A percentile compares a stretch with the other conserved stretches of the same genome.
Conservation (phyloP, 1,140 invertebrate genomes). For the Drosophila varians region DNA sequence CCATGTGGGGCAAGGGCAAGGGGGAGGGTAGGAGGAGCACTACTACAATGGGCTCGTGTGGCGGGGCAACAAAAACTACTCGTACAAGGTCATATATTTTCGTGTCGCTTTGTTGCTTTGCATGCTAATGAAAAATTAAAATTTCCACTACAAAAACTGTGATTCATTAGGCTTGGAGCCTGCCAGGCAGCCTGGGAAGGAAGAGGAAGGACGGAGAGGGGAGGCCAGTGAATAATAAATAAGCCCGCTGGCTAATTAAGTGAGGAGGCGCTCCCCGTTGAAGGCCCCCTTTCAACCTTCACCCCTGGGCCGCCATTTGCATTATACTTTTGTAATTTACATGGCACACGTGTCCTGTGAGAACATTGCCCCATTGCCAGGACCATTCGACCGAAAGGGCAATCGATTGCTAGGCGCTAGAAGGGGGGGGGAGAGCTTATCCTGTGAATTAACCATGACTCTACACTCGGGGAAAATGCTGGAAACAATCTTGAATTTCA, state of each 20-base stretch:
- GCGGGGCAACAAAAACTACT: slow-evolving; percentile 52
- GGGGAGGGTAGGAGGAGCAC: no score
- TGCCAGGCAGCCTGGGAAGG: neutral
- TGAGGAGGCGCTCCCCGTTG: slow-evolving; percentile 45
- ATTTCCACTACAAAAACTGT: slow-evolving; percentile 79
- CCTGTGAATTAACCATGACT: slow-evolving; percentile 67
- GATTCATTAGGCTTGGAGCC: slow-evolving; percentile 74
- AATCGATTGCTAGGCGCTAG: slow-evolving; percentile 55
- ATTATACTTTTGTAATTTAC: slow-evolving; percentile 79
- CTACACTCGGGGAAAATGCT: neutral
- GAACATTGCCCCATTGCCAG: slow-evolving; percentile 57
- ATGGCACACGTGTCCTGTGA: slow-evolving; percentile 68
- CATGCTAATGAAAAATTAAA: slow-evolving; percentile 81
- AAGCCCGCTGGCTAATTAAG: slow-evolving; percentile 77
- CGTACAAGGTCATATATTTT: slow-evolving; percentile 76
- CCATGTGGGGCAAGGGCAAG: slow-evolving; percentile 18
- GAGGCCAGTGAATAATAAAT: slow-evolving; percentile 79
- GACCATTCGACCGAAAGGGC: slow-evolving; percentile 56
- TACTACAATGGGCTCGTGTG: neutral
- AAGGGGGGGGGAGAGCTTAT: neutral
- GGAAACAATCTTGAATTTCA: no score
- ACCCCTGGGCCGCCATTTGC: slow-evolving; percentile 26
- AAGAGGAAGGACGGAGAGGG: slow-evolving; percentile 23
- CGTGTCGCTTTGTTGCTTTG: slow-evolving; percentile 66
- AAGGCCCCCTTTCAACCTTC: neutral